Base-by-base conservation (phyloP, 2,113 vertebrate genomes). In the Limnothrissa miodon region DNA sequence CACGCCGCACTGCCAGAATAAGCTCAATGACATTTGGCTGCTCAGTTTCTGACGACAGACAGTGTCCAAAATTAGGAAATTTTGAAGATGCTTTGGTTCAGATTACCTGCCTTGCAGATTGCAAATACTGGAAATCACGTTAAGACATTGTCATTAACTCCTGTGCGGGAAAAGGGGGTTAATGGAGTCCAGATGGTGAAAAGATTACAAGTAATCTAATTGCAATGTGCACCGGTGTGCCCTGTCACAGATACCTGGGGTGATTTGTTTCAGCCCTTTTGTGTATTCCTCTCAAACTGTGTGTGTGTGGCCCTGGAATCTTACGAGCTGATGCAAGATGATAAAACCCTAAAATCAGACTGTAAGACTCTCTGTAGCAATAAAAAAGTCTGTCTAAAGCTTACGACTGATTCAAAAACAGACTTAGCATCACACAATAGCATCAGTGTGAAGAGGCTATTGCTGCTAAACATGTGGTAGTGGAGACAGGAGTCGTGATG, bases 131-230 rank as follows among this genome's bases (percentile, higher is more conserved):
- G 56, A 2, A 25, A 29, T 62, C n/a, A 25, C n/a, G 56, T 9
- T 62, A 8, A 62, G 56, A 62, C 8, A 29, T 10, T 17, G 29
- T 21, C 4, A 5, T 56, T 56, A 56, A 21, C 29, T 74, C 11
- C 2, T 36, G 66, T 74, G 66, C 4, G 13, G 2, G 4, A 15
- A n/a, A n/a, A 74, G 10, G 5, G 66, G 66, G 29, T 1, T 15
- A 39, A 39, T 33, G 36, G 29, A 17, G 66, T 33, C 66, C 66
- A 74, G 66, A 36, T 36, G 66, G 66, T 33, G 1, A 17, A 74
- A 74, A 74, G 33, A 74, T 74, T 74, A 74, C 36, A 11, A 36
- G 10, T 74, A 74, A 39, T 74, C 29, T 74, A 74, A 74, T 74
- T 74, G 66, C 29, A 36, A 70, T 70, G 29, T 29, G 9, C 17